phyloP scores from a whole-genome alignment of 2,797 vertebrate genomes.

The Salmo trutta region DNA sequence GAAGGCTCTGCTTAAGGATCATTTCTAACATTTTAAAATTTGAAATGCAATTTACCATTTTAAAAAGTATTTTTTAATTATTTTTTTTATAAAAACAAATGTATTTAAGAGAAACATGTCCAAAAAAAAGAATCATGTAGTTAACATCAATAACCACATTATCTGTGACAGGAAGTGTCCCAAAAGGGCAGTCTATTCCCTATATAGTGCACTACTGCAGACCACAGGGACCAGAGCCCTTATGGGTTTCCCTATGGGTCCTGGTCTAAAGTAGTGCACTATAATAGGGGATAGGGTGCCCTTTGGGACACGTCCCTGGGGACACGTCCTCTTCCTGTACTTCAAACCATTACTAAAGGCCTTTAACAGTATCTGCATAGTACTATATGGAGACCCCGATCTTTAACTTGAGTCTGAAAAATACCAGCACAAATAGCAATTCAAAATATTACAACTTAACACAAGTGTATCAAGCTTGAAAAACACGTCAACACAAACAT shows the following conservation, averaged over 20 bases:
- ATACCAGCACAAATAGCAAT: constrained; percentile 50
- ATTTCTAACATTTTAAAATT: background rate
- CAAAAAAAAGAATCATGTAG: background rate
- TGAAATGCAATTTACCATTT: background rate
- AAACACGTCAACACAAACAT: constrained; percentile 40
- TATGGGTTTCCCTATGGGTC: constrained; percentile 5
- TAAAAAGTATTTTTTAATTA: background rate
- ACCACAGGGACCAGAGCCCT: constrained; percentile 25
- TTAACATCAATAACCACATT: background rate
- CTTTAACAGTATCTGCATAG: constrained; percentile 50
- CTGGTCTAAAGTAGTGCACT: background rate
- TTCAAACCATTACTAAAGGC: constrained; percentile 44
- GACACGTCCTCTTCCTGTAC: constrained; percentile 39
- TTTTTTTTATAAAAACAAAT: background rate
- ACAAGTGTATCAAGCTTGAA: constrained; percentile 47
- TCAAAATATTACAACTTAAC: constrained; percentile 6
- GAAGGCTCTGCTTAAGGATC: constrained; percentile 21
- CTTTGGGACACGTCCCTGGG: background rate
- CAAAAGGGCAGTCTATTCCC: background rate
- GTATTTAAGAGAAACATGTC: background rate
- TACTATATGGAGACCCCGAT: constrained; percentile 33
- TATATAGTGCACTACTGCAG: background rate
- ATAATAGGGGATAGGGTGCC: background rate
- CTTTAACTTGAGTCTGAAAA: constrained; percentile 32
- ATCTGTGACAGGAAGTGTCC: background rate